phyloP scores from a whole-genome alignment of 2,797 vertebrate species.

The Uromys caudimaculatus region DNA sequence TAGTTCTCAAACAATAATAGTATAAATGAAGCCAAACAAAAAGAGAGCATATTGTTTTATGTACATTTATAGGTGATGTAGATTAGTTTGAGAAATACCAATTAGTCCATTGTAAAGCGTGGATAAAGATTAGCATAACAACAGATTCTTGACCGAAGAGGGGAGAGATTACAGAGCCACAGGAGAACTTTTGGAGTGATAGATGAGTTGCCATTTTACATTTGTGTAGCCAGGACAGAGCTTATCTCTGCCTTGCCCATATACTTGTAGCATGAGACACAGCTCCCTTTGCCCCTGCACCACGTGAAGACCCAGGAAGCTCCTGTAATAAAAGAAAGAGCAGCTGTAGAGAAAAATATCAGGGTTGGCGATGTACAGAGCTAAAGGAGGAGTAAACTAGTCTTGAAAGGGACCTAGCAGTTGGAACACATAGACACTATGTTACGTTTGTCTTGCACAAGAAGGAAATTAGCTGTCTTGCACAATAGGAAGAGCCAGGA shows the following conservation, averaged over 20 bases:
- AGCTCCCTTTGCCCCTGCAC: background rate
- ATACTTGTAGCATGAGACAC: too few species aligned
- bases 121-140: background rate
- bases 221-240: background rate
- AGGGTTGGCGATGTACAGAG: slow-evolving; percentile 77
- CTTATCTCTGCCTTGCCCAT: background rate
- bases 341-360: slow-evolving; percentile 70
- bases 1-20: background rate
- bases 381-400: slow-evolving; percentile 79
- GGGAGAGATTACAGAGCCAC: background rate
- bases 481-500: slow-evolving; percentile 95
- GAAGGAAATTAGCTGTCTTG: slow-evolving; percentile 96
- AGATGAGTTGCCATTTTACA: background rate
- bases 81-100: background rate
- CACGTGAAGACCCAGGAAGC: background rate
- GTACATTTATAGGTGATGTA: background rate
- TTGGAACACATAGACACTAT: slow-evolving; percentile 94
- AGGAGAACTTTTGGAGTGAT: background rate
- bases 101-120: background rate
- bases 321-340: too few species aligned
- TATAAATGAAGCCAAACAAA: slow-evolving; percentile 7
- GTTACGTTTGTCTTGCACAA: slow-evolving; percentile 95
- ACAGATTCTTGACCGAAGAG: background rate
- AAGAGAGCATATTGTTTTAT: slow-evolving; percentile 16
- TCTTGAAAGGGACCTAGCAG: slow-evolving; percentile 91